Base-by-base conservation (phyloP, 1,140 invertebrate genomes). In the Drosophila pseudoobscura region DNA sequence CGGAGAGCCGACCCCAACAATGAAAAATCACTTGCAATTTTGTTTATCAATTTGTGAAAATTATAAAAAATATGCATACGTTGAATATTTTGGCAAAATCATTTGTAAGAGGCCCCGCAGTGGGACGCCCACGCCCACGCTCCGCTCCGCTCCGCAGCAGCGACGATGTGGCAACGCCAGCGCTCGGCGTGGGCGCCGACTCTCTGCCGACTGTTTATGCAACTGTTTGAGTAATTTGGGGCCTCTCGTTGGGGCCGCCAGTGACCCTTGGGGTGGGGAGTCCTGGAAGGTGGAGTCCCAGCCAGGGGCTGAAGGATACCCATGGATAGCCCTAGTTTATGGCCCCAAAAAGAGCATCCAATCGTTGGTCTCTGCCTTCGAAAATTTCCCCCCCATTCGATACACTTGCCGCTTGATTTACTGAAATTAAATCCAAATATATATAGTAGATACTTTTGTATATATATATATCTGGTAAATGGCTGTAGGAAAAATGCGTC, bases 1-100 rank as follows among this genome's bases (percentile, higher is more conserved):
- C 53, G 31, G 17, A 53, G 50, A 35, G 54, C 43, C 51, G 59
- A 68, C 59, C 55, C 64, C 61, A 62, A 62, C 69, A 75, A 87
- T 88, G 83, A 88, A 87, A 87, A 87, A 87, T 88, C 83, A 87
- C 83, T 88, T 87, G 83, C 83, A 87, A 87, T 88, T 87, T 87
- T 80, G 83, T 88, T 87, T 87, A 87, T 87, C 83, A 87, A 87
- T 87, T 87, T 87, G 83, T 83, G 83, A 87, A 88, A 83, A 88
- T 87, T 87, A 87, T 88, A 88, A 87, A 87, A 87, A 88, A 87
- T 88, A 88, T 87, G 83, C 84, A 87, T 85, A 85, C 82, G 82
- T 72, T 85, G 83, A 87, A 87, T 87, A 88, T 88, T 88, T 87
- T 87, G 78, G 78, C 75, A 65, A 85, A 85, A 85, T 87, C 82